Evolutionary conservation across 2,888 invertebrate genomes (phyloP), one percentile per base, ranked within the genome.

Genomic region (Rosalia funebris): DNA sequence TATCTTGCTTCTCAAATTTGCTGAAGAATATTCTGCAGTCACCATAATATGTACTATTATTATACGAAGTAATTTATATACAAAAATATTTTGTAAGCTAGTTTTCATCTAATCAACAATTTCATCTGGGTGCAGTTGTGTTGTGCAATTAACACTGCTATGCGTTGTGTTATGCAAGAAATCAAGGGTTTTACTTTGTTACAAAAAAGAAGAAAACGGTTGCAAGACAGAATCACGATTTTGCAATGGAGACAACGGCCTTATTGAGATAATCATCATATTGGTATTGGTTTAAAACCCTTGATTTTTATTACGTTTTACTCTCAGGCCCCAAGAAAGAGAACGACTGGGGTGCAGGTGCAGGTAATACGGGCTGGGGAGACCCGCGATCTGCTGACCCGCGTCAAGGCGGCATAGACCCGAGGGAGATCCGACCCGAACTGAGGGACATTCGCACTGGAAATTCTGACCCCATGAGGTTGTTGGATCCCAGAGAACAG

Each of bases 381-480:
- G 85, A 85, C 75, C 85, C 84, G 7, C 81, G 85, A 19, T 73
- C 78, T 36, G 74, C 76, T 12, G 82, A 82, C 69, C 81, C 82
- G 2, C 76, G 82, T 20, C 72, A 71, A 34, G 53, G 69, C 42
- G 78, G 75, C 25, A 83, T 84, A 57, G 86, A 86, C 71, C 85
- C 85, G 0, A 80, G 86, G 57, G 86, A 86, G 65, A 83, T 88
- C 79, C 77, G 88, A 75, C 86, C 86, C 41, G 87, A 88, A 80
- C 85, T 86, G 15, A 57, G 64, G 36, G 69, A 69, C 15, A 84
- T 89, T 79, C 78, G 88, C 75, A 85, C 86, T 32, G 77, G 77
- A 71, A 72, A 71, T 46, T 61, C 75, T 69, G 85, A 70, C 62
- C 83, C 85, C 1, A 86, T 88, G 81, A 83, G 86, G 62, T 82